Conservation (phyloP, 2,888 invertebrate genomes). For the Brenthis ino region DNA sequence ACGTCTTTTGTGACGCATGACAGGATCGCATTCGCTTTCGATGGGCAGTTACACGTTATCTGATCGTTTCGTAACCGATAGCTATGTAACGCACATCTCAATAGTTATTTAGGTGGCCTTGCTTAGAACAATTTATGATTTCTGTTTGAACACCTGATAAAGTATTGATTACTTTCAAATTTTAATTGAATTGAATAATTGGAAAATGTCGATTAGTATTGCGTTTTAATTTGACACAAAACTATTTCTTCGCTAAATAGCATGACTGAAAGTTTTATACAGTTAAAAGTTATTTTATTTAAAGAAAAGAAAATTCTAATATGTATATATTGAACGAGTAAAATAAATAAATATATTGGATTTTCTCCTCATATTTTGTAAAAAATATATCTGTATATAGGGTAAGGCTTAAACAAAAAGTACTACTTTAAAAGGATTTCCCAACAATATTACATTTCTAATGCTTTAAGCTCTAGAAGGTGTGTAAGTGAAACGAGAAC, state of each 20-base stretch:
- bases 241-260: too few relatives aligned
- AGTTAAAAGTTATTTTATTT: too few relatives aligned
- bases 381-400: constrained; percentile 17
- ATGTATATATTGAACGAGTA: too few relatives aligned
- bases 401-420: constrained; percentile 29
- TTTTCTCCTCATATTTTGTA: neutral
- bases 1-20: constrained; percentile 47
- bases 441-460: constrained; percentile 63
- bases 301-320: too few relatives aligned
- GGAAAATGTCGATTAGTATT: constrained; percentile 22
- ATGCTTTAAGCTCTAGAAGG: constrained; percentile 66
- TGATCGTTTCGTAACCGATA: constrained; percentile 71
- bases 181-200: constrained; percentile 34
- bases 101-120: constrained; percentile 59
- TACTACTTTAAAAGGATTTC: constrained; percentile 54
- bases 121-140: constrained; percentile 55
- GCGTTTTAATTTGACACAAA: neutral
- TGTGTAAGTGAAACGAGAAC: constrained; percentile 65
- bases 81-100: constrained; percentile 59
- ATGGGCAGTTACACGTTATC: constrained; percentile 63
- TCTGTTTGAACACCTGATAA: constrained; percentile 47
- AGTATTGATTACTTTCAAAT: constrained; percentile 32
- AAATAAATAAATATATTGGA: neutral
- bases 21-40: constrained; percentile 60
- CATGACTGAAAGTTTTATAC: too few relatives aligned